Evolutionary conservation across 2,113 vertebrate species (phyloP).

Genomic region (Channa argus): DNA sequence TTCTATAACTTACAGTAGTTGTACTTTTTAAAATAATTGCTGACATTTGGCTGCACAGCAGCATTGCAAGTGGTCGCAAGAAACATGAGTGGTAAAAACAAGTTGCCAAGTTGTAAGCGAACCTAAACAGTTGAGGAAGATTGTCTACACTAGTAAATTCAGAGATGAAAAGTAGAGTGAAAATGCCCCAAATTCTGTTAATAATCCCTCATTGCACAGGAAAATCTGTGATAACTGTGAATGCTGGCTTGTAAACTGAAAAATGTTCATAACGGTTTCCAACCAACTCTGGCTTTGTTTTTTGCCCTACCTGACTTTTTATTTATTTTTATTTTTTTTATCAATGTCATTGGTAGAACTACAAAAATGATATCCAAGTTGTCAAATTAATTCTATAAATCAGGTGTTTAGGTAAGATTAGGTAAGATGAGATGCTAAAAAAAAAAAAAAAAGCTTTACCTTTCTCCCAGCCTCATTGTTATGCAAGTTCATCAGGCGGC

Average conservation of each 20-base stretch:
- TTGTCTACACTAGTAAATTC: not conserved
- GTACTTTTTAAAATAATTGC: not conserved
- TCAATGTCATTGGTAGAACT: not conserved
- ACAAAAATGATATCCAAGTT: not conserved
- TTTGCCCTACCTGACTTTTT: not conserved
- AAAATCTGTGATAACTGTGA: not conserved
- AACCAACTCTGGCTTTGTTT: not conserved
- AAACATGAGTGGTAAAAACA: slow-evolving; percentile 7
- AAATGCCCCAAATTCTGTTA: not conserved
- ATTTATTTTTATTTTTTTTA: not conserved
- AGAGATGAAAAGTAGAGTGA: slow-evolving; percentile 4
- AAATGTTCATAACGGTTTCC: not conserved
- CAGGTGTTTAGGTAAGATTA: not conserved
- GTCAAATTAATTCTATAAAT: not conserved
- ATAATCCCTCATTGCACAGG: not conserved
- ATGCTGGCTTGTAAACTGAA: not conserved
- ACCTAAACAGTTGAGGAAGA: not conserved
- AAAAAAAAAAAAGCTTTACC: slow-evolving; percentile 80
- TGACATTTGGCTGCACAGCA: not conserved
- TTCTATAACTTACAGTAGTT: not conserved
- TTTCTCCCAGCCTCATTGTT: slow-evolving; percentile 99
- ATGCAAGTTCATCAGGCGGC: slow-evolving; percentile 98
- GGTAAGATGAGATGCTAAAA: too few species aligned
- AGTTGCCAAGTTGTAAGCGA: slow-evolving; percentile 6
- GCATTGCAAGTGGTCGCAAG: not conserved